These are phyloP conservation scores for Bufo bufo DNA, from an alignment of 2,113 vertebrate species.

Conservation along the genomic window DNA sequence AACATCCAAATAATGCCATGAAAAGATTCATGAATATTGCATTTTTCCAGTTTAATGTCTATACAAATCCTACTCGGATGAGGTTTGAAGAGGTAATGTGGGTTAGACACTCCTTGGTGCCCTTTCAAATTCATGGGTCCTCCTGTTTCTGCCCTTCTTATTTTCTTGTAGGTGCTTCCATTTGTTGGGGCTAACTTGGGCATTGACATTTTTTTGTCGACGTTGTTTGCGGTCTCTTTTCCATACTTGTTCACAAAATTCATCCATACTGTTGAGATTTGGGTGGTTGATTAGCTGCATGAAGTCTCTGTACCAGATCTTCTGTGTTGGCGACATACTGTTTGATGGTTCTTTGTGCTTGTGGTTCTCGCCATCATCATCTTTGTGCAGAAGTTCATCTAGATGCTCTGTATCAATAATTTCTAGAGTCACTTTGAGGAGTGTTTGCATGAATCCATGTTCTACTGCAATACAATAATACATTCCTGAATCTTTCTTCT, in stretches of 20 bases:
- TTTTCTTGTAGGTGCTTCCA: conserved; percentile 98
- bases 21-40: conserved; percentile 80
- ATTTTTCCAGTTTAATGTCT: conserved; percentile 84
- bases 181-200: conserved; percentile 81
- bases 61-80: conserved; percentile 76
- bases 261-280: conserved; percentile 93
- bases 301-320: conserved; percentile 98
- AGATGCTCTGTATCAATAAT: conserved; percentile 90
- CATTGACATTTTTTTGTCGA: conserved; percentile 81
- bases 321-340: conserved; percentile 82
- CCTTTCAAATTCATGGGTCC: conserved; percentile 98
- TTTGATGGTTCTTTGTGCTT: conserved; percentile 73
- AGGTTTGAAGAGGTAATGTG: conserved; percentile 77
- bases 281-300: conserved; percentile 96
- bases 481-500: conserved; percentile 83
- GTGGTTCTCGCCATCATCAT: conserved; percentile 72
- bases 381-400: conserved; percentile 87
- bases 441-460: conserved; percentile 94
- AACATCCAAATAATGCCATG: conserved; percentile 85
- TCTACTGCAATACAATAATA: conserved; percentile 94
- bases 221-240: conserved; percentile 93
- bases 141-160: conserved; percentile 96
- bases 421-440: conserved; percentile 90
- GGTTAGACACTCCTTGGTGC: conserved; percentile 95
- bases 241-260: conserved; percentile 98